Evolutionary conservation across 1,140 invertebrate genomes (phyloP), one percentile per base, ranked within the genome.

Genomic region (Daktulosphaira vitifoliae): DNA sequence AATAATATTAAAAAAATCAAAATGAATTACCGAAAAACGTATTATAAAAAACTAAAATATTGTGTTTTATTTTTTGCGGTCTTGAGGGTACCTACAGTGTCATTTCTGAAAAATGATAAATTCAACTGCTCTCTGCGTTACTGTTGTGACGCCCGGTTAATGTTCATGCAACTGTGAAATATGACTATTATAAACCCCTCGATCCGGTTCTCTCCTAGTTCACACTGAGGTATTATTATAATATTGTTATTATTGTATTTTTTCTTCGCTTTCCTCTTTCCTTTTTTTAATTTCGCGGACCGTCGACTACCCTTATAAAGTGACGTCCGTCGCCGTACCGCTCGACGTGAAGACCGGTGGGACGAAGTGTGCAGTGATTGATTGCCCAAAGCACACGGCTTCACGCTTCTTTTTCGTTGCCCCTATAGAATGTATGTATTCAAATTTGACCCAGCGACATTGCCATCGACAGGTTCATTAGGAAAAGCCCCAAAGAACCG

Each of bases 281-380:
- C 20, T 48, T 48, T 18, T 62, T 62, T 62, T 62, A 62, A 62
- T 62, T 62, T 62, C 56, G 56, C 56, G 56, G 56, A 44, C 56
- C 56, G 56, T 62, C 56, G 25, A 62, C 56, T 48, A 62, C 56
- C 56, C 56, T 16, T 62, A 16, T 15, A 6, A 11, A 33, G 29
- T 33, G 29, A 33, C 29, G 29, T 6, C 29, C 29, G 29, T 11
- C 29, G 29, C 29, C 29, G 5, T 11, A 33, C 11, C 29, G 29
- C 5, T 33, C 29, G 29, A 11, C 11, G 5, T 33, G 29, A 11
- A 33, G 5, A 11, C 29, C 5, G 29, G 11, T 33, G 18, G 42
- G 54, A 38, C 22, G 56, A 29, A 22, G 29, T 11, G n/a, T 11
- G 29, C 29, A 5, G 56, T 62, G 56, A 62, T 62, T 62, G 56